A percentile compares a stretch with the other conserved stretches of the same genome.
These are phyloP conservation scores for Scytalopus superciliaris DNA, from an alignment of 2,113 vertebrate species.

Conservation along the genomic window DNA sequence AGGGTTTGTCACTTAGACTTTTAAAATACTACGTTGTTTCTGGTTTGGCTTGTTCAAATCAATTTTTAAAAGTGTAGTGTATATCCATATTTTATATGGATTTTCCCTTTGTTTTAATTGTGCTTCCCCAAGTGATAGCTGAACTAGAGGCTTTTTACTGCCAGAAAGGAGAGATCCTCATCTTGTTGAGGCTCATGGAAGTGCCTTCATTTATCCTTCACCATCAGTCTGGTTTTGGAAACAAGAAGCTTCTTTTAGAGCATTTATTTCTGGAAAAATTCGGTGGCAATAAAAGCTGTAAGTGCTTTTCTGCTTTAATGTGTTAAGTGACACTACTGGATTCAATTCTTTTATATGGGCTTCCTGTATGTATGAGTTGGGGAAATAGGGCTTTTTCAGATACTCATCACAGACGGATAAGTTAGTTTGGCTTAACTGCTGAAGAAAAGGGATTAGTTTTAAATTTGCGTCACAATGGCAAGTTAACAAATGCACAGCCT, in stretches of 20 bases:
- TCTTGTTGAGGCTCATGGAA: neutral
- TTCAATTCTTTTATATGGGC: neutral
- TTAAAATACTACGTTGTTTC: neutral
- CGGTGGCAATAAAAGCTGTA: neutral
- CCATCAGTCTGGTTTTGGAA: neutral
- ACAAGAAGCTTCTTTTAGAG: neutral
- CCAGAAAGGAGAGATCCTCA: neutral
- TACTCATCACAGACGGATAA: neutral
- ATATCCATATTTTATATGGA: neutral
- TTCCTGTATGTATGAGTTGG: neutral
- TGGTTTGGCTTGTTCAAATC: neutral
- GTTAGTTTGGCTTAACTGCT: neutral
- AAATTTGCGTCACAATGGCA: neutral
- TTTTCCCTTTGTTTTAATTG: neutral
- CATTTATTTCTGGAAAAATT: neutral
- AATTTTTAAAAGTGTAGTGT: neutral
- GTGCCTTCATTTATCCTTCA: neutral
- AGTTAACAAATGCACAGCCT: neutral
- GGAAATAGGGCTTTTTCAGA: neutral
- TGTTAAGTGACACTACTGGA: neutral
- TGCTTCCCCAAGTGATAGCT: neutral
- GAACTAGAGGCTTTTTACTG: neutral
- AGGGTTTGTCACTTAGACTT: neutral
- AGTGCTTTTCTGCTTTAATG: neutral
- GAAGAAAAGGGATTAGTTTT: neutral